phyloP scores from a whole-genome alignment of 2,113 vertebrate genomes.

The Atlantisia rogersi region DNA sequence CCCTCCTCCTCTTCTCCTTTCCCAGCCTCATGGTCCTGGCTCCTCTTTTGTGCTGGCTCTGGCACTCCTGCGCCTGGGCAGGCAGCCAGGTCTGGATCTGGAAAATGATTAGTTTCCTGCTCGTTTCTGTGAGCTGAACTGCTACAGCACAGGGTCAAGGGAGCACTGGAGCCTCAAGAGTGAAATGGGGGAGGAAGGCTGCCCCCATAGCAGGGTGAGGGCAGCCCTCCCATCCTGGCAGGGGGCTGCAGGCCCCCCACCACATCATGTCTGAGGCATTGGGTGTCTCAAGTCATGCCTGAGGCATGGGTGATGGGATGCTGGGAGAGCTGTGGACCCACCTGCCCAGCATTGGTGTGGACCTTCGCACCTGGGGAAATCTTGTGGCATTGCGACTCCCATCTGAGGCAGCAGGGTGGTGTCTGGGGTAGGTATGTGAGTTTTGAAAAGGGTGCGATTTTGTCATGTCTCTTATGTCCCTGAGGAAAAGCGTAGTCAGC shows the following conservation, averaged over 20 bases:
- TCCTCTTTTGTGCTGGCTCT: conserved; percentile 55
- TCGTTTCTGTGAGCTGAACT: conserved; percentile 12
- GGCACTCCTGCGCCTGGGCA: conserved; percentile 53
- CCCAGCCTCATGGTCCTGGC: conserved; percentile 23
- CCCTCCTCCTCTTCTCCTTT: conserved; percentile 16
- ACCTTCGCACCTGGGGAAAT: background rate
- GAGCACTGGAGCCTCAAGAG: background rate
- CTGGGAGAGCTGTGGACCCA: background rate
- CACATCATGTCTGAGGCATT: background rate
- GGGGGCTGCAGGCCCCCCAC: fast-evolving
- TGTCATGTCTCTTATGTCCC: background rate
- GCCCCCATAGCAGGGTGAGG: fast-evolving
- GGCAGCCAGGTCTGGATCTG: conserved; percentile 58
- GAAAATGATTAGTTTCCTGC: conserved; percentile 60
- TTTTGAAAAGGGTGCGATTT: background rate
- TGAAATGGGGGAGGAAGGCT: background rate
- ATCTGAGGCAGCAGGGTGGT: background rate
- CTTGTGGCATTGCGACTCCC: fast-evolving
- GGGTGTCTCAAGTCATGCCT: background rate
- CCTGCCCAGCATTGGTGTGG: background rate
- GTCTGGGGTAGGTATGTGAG: fast-evolving
- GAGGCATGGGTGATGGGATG: background rate
- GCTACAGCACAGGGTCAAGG: background rate
- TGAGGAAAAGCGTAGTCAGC: background rate
- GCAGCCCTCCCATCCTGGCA: background rate